Percentiles rank a stretch among this genome's conserved stretches.
phyloP scores from a whole-genome alignment of 2,797 vertebrate species.

The Periophthalmus magnuspinnatus region DNA sequence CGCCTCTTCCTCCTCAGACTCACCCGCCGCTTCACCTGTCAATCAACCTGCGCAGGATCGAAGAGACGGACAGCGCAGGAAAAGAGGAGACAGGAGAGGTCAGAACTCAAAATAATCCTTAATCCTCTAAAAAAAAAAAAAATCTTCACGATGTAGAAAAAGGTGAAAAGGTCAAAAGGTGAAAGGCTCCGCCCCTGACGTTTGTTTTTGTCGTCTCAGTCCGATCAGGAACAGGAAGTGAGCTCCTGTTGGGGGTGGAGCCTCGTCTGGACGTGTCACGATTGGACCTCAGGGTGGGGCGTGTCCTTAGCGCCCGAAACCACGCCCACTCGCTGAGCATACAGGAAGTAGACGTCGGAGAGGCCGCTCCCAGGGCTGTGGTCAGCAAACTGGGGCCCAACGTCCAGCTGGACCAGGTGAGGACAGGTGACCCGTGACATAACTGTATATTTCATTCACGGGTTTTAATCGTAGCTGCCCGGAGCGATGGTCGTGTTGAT shows the following conservation, averaged over 20 bases:
- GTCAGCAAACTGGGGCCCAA: constrained; percentile 85
- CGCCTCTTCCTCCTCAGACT: constrained; percentile 12
- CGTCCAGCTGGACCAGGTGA: constrained; percentile 83
- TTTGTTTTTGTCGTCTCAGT: constrained; percentile 14
- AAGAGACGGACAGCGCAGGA: constrained; percentile 69
- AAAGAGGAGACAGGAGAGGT: constrained; percentile 81
- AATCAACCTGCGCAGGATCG: constrained; percentile 20
- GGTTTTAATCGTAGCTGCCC: constrained; percentile 73
- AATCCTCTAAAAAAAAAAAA: too few species aligned
- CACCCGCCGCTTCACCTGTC: constrained; percentile 1
- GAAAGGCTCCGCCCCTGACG: not conserved
- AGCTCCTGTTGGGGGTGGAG: constrained; percentile 44
- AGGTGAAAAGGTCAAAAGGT: too few species aligned
- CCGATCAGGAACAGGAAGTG: constrained; percentile 16
- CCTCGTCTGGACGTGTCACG: constrained; percentile 82
- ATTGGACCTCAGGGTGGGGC: constrained; percentile 89
- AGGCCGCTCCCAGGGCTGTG: constrained; percentile 80
- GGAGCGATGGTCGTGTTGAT: constrained; percentile 86
- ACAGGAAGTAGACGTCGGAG: constrained; percentile 90
- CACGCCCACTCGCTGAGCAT: constrained; percentile 84
- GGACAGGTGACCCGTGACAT: constrained; percentile 76
- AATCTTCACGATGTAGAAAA: too few species aligned
- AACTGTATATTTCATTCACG: not conserved
- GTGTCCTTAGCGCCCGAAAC: constrained; percentile 78
- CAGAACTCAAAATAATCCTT: not conserved